These are phyloP conservation scores for Troides aeacus DNA, from an alignment of 2,888 invertebrate genomes.

Conservation along the genomic window DNA sequence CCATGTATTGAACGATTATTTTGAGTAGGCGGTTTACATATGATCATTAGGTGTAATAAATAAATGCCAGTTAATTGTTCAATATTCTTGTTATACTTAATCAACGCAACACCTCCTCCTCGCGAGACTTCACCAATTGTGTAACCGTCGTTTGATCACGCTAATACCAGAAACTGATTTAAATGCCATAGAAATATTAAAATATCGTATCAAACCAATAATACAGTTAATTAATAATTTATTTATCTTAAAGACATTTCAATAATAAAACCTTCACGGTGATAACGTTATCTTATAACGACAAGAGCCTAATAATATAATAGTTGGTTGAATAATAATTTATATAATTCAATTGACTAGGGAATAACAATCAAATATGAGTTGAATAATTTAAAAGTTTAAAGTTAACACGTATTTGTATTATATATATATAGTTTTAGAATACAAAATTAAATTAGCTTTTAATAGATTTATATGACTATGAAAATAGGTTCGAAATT, in stretches of 20 bases:
- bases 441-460: not conserved
- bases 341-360: conserved; percentile 30
- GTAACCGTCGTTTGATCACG: too few relatives aligned
- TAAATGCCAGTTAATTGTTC: not conserved
- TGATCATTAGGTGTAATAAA: not conserved
- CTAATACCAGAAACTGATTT: too few relatives aligned
- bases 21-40: too few relatives aligned
- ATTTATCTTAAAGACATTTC: not conserved
- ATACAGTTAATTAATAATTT: not conserved
- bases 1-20: not conserved
- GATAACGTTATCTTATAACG: not conserved
- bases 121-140: too few relatives aligned
- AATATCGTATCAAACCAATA: not conserved
- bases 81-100: not conserved
- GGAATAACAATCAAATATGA: conserved; percentile 27
- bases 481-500: too few relatives aligned
- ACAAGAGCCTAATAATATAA: not conserved
- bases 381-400: not conserved
- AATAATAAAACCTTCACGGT: not conserved
- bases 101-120: too few relatives aligned
- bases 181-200: not conserved
- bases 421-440: not conserved
- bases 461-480: not conserved
- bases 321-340: conserved; percentile 9
- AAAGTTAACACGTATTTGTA: not conserved